Percentiles rank a stretch among this genome's conserved stretches.
These are phyloP conservation scores for Melikaiella ostensackeni DNA, from an alignment of 2,888 invertebrate species.

Conservation along the genomic window DNA sequence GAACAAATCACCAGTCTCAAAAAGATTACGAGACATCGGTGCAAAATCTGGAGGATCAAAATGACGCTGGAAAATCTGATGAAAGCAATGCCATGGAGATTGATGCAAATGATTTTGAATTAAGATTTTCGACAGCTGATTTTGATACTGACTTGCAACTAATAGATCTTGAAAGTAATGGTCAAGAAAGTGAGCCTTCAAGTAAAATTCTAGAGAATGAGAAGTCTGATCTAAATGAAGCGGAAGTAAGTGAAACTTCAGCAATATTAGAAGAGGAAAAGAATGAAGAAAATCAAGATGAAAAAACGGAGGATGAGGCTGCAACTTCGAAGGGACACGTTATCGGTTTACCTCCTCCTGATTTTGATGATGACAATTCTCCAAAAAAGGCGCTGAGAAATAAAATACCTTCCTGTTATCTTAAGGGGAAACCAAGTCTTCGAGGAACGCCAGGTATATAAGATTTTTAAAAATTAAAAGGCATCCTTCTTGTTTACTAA, in stretches of 20 bases:
- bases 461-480: background rate
- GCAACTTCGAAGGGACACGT: slow-evolving; percentile 41
- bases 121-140: slow-evolving; percentile 51
- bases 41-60: slow-evolving; percentile 17
- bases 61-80: slow-evolving; percentile 20
- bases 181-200: background rate
- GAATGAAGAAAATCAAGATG: slow-evolving; percentile 3
- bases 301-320: slow-evolving; percentile 38
- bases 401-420: slow-evolving; percentile 53
- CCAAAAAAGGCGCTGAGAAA: slow-evolving; percentile 57
- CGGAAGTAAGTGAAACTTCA: background rate
- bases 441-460: slow-evolving; percentile 78
- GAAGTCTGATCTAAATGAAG: background rate
- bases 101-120: slow-evolving; percentile 48
- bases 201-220: background rate
- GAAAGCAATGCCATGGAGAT: slow-evolving; percentile 36
- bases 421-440: slow-evolving; percentile 76
- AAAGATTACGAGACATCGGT: slow-evolving; percentile 36
- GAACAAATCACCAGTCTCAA: slow-evolving; percentile 15
- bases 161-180: background rate
- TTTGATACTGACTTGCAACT: slow-evolving; percentile 20
- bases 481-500: no score
- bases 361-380: slow-evolving; percentile 28
- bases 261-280: background rate
- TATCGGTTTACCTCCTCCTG: slow-evolving; percentile 52